Evolutionary conservation across 2,113 vertebrate genomes (phyloP).

Genomic region (Nothoprocta pentlandii): DNA sequence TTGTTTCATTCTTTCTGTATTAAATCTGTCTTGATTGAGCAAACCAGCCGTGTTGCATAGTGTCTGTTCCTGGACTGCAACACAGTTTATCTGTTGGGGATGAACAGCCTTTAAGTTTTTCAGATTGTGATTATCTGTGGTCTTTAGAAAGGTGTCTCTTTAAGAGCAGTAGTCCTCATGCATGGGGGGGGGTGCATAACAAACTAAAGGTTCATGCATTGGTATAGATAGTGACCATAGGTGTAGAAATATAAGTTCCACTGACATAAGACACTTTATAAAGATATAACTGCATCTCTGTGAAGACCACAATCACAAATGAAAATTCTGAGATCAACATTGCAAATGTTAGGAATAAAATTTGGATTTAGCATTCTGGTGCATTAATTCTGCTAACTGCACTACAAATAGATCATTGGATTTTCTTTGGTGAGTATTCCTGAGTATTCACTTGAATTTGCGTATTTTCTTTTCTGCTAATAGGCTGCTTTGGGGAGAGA

Average conservation of each 20-base stretch:
- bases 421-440: not conserved
- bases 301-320: not conserved
- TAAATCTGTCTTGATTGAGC: not conserved
- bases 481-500: not conserved
- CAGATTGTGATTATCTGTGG: not conserved
- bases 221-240: not conserved
- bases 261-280: not conserved
- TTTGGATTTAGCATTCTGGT: not conserved
- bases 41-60: not conserved
- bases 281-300: not conserved
- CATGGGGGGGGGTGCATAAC: not conserved
- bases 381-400: not conserved
- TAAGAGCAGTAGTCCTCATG: not conserved
- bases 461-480: not conserved
- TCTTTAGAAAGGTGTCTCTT: not conserved
- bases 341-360: not conserved
- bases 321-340: not conserved
- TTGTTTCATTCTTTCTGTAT: conserved; percentile 11
- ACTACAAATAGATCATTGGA: not conserved
- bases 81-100: not conserved
- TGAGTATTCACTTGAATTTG: not conserved
- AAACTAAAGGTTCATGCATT: not conserved
- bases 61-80: not conserved
- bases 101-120: not conserved
- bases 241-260: not conserved